Base-by-base conservation (phyloP, 1,140 invertebrate genomes). In the Hycleus phaleratus region DNA sequence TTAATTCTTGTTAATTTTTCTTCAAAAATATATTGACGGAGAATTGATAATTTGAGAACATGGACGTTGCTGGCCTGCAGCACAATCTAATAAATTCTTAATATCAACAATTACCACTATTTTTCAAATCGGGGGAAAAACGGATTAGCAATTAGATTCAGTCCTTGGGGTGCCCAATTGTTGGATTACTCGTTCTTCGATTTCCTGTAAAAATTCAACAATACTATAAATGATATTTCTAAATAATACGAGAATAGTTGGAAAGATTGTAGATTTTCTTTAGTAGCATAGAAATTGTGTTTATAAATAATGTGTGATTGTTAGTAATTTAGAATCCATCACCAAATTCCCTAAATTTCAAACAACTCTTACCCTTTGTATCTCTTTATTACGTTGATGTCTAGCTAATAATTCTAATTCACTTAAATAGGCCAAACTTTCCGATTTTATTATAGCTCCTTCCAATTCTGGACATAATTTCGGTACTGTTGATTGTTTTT, bases 371-470 rank as follows among this genome's bases (percentile, higher is more conserved):
- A 77, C 76, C 76, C 76, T 70, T 57, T 75, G 73, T 39, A 76
- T 71, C 26, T 74, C 68, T 67, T 73, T 74, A 59, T 74, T 76
- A 48, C 71, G 61, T 48, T 74, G 67, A 56, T 75, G 74, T 56
- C 76, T 70, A 49, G 73, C 75, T 38, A 77, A 61, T 61, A 77
- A 64, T 54, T 77, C 76, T 25, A 66, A 56, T 12, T 77, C 76
- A 7, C 70, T 68, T 12, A 77, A 62, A 55, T 75, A 76, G 4
- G 74, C 75, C 50, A 77, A 68, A 65, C 76, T 76, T 63, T 77
- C 76, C 3, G 75, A 75, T 64, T 77, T 75, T 55, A 77, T 65
- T 50, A 77, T 76, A 38, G 75, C 73, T 45, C 71, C 72, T 62
- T 77, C 74, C 42, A 76, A 61, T 61, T 77, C 75, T 0, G 74